These are phyloP conservation scores for Drosophila ambigua DNA, from an alignment of 1,140 invertebrate genomes.

Conservation along the genomic window DNA sequence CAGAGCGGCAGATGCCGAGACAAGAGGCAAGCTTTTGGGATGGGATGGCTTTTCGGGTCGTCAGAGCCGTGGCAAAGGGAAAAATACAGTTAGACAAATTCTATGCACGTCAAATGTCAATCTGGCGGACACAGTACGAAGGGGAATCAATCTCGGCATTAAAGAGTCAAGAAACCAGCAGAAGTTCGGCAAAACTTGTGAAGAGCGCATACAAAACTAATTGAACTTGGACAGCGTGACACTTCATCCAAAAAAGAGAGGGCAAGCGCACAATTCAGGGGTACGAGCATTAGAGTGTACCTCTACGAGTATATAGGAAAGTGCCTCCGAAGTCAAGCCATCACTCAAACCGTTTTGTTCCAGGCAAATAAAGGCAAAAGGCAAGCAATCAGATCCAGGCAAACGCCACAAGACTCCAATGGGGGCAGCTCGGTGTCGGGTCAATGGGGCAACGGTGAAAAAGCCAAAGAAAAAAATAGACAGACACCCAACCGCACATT, in stretches of 20 bases:
- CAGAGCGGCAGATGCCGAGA: slow-evolving; percentile 24
- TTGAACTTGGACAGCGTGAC: slow-evolving; percentile 81
- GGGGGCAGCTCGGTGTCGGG: slow-evolving; percentile 24
- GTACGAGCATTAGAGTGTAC: too few species aligned
- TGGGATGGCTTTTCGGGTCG: too few species aligned
- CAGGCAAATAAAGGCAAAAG: slow-evolving; percentile 66
- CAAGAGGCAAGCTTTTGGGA: slow-evolving; percentile 31
- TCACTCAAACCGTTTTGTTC: slow-evolving; percentile 78
- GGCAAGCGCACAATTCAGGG: slow-evolving; percentile 6
- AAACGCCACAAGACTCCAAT: slow-evolving; percentile 57
- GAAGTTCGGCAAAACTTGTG: slow-evolving; percentile 68
- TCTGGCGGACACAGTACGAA: slow-evolving; percentile 44
- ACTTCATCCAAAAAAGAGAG: slow-evolving; percentile 58
- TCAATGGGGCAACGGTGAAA: slow-evolving; percentile 59
- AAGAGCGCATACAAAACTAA: slow-evolving; percentile 76
- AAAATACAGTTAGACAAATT: slow-evolving; percentile 78
- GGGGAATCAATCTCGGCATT: slow-evolving; percentile 76
- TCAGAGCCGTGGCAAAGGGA: slow-evolving; percentile 38
- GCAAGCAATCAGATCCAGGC: slow-evolving; percentile 73
- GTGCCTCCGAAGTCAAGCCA: slow-evolving; percentile 47
- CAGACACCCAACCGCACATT: slow-evolving; percentile 39
- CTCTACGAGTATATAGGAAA: slow-evolving; percentile 24
- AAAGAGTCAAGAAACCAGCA: slow-evolving; percentile 39
- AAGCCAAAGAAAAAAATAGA: slow-evolving; percentile 44
- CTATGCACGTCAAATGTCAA: slow-evolving; percentile 81